A percentile compares a stretch with the other conserved stretches of the same genome.
Conservation (phyloP, 2,888 invertebrate species). For the Amblyjoppa fuscipennis region DNA sequence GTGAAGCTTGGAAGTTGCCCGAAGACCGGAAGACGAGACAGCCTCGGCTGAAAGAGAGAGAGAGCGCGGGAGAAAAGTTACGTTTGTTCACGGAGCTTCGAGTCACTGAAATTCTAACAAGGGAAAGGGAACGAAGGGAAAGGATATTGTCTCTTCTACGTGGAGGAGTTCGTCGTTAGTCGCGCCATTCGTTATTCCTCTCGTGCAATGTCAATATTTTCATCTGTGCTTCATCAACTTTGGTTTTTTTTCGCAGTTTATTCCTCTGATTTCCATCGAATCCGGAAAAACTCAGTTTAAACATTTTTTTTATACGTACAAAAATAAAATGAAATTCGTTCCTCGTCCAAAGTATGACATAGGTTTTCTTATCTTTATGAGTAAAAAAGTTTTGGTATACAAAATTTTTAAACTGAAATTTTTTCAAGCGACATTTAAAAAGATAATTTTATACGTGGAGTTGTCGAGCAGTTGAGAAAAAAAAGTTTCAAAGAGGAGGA, state of each 20-base stretch:
- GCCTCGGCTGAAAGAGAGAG: conserved; percentile 25
- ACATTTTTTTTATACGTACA: too few species aligned
- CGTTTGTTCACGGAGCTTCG: conserved; percentile 44
- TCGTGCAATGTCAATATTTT: conserved; percentile 41
- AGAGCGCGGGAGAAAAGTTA: conserved; percentile 22
- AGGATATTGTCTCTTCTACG: conserved; percentile 39
- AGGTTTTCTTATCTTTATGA: too few species aligned
- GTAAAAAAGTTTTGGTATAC: too few species aligned
- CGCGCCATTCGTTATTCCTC: conserved; percentile 40
- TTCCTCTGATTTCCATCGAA: neutral
- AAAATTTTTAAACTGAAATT: too few species aligned
- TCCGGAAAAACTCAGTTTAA: neutral
- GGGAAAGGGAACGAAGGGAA: conserved; percentile 33
- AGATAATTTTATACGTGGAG: too few species aligned
- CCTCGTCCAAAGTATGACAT: too few species aligned
- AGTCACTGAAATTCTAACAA: conserved; percentile 65
- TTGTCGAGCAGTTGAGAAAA: neutral
- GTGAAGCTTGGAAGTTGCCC: conserved; percentile 69
- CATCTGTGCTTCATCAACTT: neutral
- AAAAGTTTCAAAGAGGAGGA: neutral
- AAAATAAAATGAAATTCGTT: too few species aligned
- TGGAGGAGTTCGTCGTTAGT: conserved; percentile 39
- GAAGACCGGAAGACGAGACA: conserved; percentile 61
- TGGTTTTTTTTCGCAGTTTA: neutral
- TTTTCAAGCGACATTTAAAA: too few species aligned